Evolutionary conservation across 2,797 vertebrate genomes (phyloP).

Genomic region (Vultur gryphus): DNA sequence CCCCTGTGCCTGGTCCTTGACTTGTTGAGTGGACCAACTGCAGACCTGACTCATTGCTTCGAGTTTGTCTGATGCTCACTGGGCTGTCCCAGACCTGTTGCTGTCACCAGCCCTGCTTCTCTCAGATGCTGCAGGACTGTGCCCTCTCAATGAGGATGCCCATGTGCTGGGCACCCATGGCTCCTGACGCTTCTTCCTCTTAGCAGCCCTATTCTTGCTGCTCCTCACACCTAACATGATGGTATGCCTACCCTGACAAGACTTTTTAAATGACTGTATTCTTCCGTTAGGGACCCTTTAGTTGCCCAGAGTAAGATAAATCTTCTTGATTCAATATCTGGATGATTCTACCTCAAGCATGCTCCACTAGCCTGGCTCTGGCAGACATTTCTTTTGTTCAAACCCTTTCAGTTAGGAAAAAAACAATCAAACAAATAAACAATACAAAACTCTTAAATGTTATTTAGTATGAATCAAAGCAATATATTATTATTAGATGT

Average conservation of each 20-base stretch:
- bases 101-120: background rate
- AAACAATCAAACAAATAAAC: background rate
- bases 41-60: background rate
- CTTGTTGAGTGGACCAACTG: background rate
- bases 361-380: background rate
- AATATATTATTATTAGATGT: background rate
- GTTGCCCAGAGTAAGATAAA: background rate
- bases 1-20: background rate
- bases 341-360: background rate
- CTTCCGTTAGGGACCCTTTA: background rate
- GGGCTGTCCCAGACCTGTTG: background rate
- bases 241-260: background rate
- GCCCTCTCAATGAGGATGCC: accelerated
- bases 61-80: background rate
- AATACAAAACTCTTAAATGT: background rate
- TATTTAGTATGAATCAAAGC: background rate
- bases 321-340: background rate
- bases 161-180: accelerated
- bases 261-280: background rate
- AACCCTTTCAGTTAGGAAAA: background rate
- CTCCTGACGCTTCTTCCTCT: background rate
- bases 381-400: background rate
- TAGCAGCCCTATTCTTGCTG: background rate
- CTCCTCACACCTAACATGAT: background rate
- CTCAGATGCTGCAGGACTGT: background rate